Percentiles rank a stretch among this genome's conserved stretches.
Conservation (phyloP, 2,888 invertebrate genomes). For the Gastrophysa polygoni region DNA sequence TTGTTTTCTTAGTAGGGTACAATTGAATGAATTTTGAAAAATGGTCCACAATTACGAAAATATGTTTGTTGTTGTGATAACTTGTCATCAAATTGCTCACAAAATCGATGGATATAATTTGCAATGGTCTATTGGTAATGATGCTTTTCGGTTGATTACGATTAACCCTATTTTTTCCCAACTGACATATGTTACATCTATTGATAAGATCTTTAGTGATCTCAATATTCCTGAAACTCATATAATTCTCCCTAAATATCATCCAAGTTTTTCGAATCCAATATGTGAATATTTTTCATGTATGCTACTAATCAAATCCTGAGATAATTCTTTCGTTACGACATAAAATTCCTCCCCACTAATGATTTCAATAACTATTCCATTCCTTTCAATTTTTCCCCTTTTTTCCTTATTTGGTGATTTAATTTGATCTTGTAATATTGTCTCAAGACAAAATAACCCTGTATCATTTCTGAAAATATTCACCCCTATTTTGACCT, state of each 20-base stretch:
- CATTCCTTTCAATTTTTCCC: background rate
- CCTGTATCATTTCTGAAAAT: background rate
- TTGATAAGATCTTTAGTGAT: slow-evolving; percentile 2
- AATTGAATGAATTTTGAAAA: slow-evolving; percentile 25
- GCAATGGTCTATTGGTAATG: slow-evolving; percentile 3
- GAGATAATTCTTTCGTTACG: background rate
- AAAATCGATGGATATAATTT: slow-evolving; percentile 17
- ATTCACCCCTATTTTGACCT: background rate
- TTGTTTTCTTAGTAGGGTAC: slow-evolving; percentile 13
- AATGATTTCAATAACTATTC: slow-evolving; percentile 4
- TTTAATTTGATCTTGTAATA: slow-evolving; percentile 5
- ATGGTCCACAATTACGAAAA: slow-evolving; percentile 18
- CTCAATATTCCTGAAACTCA: background rate
- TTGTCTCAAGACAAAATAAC: slow-evolving; percentile 2
- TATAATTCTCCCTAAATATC: slow-evolving; percentile 17
- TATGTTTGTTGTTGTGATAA: slow-evolving; percentile 11
- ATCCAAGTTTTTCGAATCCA: slow-evolving; percentile 12
- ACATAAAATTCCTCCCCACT: slow-evolving; percentile 13
- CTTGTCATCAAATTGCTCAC: slow-evolving; percentile 8
- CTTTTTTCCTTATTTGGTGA: slow-evolving; percentile 6
- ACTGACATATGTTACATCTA: slow-evolving; percentile 7
- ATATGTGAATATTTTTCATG: slow-evolving; percentile 15
- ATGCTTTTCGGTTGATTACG: slow-evolving; percentile 9
- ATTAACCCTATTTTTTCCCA: slow-evolving; percentile 13
- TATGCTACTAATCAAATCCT: slow-evolving; percentile 1